A percentile compares a stretch with the other conserved stretches of the same genome.
Evolutionary conservation across 2,113 vertebrate genomes (phyloP).

Genomic region (Aldabrachelys gigantea): DNA sequence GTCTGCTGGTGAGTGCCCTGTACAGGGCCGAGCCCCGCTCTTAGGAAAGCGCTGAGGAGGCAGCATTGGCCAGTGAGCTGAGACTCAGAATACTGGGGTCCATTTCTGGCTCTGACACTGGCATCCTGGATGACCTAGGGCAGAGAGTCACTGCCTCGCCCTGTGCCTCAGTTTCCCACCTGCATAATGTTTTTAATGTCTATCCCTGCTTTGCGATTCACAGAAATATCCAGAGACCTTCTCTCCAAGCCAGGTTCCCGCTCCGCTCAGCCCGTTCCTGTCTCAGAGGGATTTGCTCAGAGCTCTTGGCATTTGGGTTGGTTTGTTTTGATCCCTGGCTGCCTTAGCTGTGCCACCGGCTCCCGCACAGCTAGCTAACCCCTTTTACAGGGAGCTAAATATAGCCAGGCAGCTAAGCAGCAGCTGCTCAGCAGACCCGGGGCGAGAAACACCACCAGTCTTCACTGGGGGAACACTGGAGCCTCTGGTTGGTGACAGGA

Average conservation of each 20-base stretch:
- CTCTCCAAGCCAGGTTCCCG: neutral
- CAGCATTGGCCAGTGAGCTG: neutral
- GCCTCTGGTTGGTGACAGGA: neutral
- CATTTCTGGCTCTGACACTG: neutral
- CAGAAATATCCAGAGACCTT: neutral
- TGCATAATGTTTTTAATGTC: neutral
- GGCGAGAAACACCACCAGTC: neutral
- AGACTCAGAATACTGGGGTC: neutral
- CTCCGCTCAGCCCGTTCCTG: neutral
- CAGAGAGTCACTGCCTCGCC: neutral
- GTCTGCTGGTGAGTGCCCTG: neutral
- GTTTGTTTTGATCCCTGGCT: constrained; percentile 71
- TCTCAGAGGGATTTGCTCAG: constrained; percentile 55
- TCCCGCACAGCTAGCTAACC: constrained; percentile 63
- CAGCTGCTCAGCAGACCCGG: constrained; percentile 57
- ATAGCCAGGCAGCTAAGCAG: constrained; percentile 69
- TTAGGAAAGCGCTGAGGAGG: neutral
- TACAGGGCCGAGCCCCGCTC: neutral
- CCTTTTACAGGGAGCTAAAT: constrained; percentile 72
- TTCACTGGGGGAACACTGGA: rapidly evolving
- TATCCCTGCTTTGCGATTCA: neutral
- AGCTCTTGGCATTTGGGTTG: constrained; percentile 16
- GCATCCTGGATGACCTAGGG: neutral
- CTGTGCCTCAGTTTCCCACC: neutral
- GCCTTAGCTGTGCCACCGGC: constrained; percentile 67